Percentiles rank a stretch among this genome's conserved stretches.
These are phyloP conservation scores for Philotrypesis tridentata DNA, from an alignment of 1,140 invertebrate species.

Conservation along the genomic window DNA sequence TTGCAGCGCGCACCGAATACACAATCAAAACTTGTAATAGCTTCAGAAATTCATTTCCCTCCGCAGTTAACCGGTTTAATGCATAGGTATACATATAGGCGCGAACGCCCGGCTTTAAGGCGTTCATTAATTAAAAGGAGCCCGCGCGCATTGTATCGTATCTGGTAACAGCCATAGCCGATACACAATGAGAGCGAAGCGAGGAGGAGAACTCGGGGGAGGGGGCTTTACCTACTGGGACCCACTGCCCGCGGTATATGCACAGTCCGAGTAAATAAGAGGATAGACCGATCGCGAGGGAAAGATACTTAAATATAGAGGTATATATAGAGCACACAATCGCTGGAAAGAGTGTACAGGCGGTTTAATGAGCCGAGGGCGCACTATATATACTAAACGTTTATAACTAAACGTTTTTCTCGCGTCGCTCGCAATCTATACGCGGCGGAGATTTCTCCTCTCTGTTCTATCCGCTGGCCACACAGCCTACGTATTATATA, in stretches of 20 bases:
- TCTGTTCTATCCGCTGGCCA: too few relatives aligned
- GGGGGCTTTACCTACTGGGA: too few relatives aligned
- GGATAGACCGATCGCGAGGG: neutral
- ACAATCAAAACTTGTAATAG: constrained; percentile 33
- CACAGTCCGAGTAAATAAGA: neutral
- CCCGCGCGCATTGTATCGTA: neutral
- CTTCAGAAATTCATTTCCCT: constrained; percentile 12
- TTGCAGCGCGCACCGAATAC: neutral
- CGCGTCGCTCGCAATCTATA: too few relatives aligned
- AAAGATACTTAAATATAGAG: too few relatives aligned
- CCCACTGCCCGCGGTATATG: too few relatives aligned
- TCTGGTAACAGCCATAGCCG: neutral
- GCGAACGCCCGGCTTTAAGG: neutral
- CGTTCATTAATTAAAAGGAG: constrained; percentile 28
- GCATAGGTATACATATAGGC: neutral
- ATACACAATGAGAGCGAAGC: neutral
- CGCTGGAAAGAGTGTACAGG: constrained; percentile 3
- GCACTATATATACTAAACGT: too few relatives aligned
- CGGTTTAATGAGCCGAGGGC: constrained; percentile 33
- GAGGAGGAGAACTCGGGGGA: neutral
- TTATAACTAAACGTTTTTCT: too few relatives aligned
- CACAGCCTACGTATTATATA: too few relatives aligned
- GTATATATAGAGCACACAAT: too few relatives aligned
- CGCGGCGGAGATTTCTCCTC: too few relatives aligned
- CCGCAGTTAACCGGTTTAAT: neutral